Percentiles rank a stretch among this genome's conserved stretches.
These are phyloP conservation scores for Leptopilina myrica DNA, from an alignment of 2,888 invertebrate species.

Conservation along the genomic window DNA sequence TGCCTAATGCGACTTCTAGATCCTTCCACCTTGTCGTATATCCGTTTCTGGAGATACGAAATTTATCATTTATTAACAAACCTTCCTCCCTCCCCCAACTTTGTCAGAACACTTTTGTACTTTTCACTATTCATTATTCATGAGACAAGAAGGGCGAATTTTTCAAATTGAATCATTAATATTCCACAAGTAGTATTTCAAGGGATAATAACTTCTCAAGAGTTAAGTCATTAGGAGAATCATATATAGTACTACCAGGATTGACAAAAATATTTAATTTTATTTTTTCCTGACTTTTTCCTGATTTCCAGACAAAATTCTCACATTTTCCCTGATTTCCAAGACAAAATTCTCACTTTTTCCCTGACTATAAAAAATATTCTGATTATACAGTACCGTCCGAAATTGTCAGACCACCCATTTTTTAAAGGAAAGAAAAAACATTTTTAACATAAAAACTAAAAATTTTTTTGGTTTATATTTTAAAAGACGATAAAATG, in stretches of 20 bases:
- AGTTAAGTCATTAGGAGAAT: background rate
- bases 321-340: no score
- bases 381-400: no score
- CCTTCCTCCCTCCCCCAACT: background rate
- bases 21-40: background rate
- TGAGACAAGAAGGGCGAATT: conserved; percentile 1
- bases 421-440: no score
- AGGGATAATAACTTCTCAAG: background rate
- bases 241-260: background rate
- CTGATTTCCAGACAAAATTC: no score
- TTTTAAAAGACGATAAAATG: no score
- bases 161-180: background rate
- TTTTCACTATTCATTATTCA: conserved; percentile 3
- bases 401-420: no score
- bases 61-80: conserved; percentile 20
- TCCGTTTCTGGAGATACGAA: background rate
- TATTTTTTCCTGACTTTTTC: no score
- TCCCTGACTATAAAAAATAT: no score
- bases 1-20: conserved; percentile 35
- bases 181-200: background rate
- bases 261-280: no score
- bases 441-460: no score
- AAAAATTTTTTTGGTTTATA: no score
- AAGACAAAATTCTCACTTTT: no score
- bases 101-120: background rate